These are phyloP conservation scores for Alces alces DNA, from an alignment of 2,113 vertebrate genomes.

Conservation along the genomic window DNA sequence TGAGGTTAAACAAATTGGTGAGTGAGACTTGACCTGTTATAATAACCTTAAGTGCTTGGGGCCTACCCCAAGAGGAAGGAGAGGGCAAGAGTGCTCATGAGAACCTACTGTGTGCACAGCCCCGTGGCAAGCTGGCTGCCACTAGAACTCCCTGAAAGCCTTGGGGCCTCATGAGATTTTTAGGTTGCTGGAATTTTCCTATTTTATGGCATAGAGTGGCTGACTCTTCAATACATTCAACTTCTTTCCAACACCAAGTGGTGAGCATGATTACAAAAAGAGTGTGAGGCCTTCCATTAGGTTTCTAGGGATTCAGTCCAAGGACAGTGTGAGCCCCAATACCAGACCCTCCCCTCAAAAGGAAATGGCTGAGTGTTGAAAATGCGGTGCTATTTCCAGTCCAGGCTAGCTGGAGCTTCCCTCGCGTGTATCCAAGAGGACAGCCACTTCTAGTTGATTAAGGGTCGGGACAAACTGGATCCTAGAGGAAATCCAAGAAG, in stretches of 20 bases:
- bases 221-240: not conserved
- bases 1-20: constrained; percentile 35
- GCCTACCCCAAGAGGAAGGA: not conserved
- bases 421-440: not conserved
- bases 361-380: constrained; percentile 6
- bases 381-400: not conserved
- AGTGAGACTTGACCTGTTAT: constrained; percentile 28
- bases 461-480: not conserved
- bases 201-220: not conserved
- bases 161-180: not conserved
- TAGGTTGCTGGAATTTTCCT: not conserved
- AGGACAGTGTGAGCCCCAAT: not conserved
- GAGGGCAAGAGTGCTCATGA: not conserved
- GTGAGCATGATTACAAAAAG: not conserved
- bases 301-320: constrained; percentile 1
- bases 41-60: not conserved
- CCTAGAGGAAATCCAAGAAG: constrained; percentile 18
- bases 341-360: not conserved
- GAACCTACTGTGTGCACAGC: not conserved
- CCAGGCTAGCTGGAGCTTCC: not conserved
- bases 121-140: not conserved
- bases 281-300: not conserved
- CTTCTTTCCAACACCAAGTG: not conserved
- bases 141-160: not conserved
- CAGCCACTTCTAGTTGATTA: not conserved